phyloP scores from a whole-genome alignment of 2,113 vertebrate genomes.

The Arizona elegans region DNA sequence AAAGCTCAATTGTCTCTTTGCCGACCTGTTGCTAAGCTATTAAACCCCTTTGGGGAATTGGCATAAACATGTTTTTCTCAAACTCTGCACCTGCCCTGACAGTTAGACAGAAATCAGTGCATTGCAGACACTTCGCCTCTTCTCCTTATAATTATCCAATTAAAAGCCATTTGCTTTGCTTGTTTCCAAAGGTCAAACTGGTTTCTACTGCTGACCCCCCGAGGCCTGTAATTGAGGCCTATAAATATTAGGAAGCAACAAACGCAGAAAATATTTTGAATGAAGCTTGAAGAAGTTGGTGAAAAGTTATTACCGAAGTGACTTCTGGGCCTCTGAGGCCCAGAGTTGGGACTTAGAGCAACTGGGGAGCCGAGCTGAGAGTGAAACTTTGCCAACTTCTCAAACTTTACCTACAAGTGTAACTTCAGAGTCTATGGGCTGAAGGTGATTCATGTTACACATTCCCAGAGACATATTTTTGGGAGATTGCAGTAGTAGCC shows the following conservation, averaged over 20 bases:
- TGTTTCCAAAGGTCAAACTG: not conserved
- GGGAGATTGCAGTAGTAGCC: not conserved
- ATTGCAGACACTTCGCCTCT: not conserved
- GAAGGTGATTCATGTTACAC: not conserved
- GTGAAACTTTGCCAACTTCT: not conserved
- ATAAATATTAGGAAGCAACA: not conserved
- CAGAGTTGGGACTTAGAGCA: not conserved
- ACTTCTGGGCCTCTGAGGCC: not conserved
- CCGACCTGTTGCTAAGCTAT: not conserved
- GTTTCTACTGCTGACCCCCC: not conserved
- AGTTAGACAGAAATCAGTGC: not conserved
- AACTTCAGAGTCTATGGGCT: not conserved
- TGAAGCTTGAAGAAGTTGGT: not conserved
- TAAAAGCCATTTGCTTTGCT: not conserved
- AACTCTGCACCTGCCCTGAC: not conserved
- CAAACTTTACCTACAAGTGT: not conserved
- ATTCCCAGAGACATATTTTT: not conserved
- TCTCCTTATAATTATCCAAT: not conserved
- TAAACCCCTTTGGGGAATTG: not conserved
- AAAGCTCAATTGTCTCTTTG: not conserved
- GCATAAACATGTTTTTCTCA: not conserved
- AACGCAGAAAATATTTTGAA: not conserved
- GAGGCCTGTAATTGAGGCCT: not conserved
- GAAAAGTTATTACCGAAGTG: not conserved
- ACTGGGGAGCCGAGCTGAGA: not conserved